These are phyloP conservation scores for Drosophila melanogaster DNA, from an alignment of 1,140 invertebrate genomes.

Conservation along the genomic window DNA sequence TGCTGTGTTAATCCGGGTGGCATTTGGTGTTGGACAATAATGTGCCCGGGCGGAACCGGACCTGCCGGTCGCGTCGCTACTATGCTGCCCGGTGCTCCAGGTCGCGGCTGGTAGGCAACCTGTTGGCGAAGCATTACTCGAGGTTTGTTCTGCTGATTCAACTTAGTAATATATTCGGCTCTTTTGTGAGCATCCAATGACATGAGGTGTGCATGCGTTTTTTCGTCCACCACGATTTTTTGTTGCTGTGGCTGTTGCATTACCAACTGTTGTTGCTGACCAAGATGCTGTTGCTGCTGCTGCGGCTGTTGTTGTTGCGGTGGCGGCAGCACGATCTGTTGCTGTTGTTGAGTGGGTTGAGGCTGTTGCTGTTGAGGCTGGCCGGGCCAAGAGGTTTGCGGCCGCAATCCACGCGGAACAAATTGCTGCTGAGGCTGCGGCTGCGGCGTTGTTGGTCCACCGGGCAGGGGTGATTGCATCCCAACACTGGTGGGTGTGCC, in stretches of 20 bases:
- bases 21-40: slow-evolving; percentile 87
- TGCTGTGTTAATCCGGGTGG: slow-evolving; percentile 87
- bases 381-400: slow-evolving; percentile 76
- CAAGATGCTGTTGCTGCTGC: slow-evolving; percentile 64
- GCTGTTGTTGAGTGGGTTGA: slow-evolving; percentile 56
- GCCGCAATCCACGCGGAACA: slow-evolving; percentile 49
- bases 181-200: slow-evolving; percentile 92
- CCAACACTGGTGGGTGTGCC: slow-evolving; percentile 73
- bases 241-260: slow-evolving; percentile 86
- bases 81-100: slow-evolving; percentile 85
- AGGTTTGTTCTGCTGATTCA: slow-evolving; percentile 87
- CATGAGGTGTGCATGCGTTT: slow-evolving; percentile 92
- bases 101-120: slow-evolving; percentile 85
- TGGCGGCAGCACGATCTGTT: slow-evolving; percentile 70
- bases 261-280: slow-evolving; percentile 80
- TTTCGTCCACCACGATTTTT: slow-evolving; percentile 91
- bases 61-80: slow-evolving; percentile 86
- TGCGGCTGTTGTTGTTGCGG: slow-evolving; percentile 81
- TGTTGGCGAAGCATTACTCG: slow-evolving; percentile 86
- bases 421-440: slow-evolving; percentile 65
- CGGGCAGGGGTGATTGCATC: slow-evolving; percentile 73
- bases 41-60: slow-evolving; percentile 85
- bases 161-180: slow-evolving; percentile 90
- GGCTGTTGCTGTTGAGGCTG: slow-evolving; percentile 59
- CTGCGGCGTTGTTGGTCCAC: slow-evolving; percentile 67